Conservation (phyloP, 1,140 invertebrate genomes). For the Caenorhabditis remanei region DNA sequence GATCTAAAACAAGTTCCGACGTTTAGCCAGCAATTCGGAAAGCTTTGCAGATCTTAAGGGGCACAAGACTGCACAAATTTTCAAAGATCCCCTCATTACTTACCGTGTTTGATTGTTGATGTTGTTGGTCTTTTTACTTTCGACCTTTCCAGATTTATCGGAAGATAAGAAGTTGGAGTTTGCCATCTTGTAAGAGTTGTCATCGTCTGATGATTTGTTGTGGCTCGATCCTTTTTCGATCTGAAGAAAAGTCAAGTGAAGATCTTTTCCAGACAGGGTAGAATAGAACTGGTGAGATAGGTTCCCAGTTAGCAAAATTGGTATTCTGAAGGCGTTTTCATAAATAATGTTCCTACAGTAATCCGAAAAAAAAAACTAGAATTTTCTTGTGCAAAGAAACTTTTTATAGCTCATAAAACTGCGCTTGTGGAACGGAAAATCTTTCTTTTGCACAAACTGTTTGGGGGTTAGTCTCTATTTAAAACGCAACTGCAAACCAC, state of each 20-base stretch:
- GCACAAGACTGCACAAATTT: too few relatives aligned
- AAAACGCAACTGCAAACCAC: too few relatives aligned
- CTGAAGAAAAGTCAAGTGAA: background rate
- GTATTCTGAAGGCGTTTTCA: too few relatives aligned
- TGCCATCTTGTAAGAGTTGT: background rate
- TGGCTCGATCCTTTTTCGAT: slow-evolving; percentile 22
- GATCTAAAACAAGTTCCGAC: background rate
- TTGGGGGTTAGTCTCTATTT: too few relatives aligned
- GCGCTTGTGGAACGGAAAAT: too few relatives aligned
- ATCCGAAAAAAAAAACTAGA: too few relatives aligned
- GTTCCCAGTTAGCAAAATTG: too few relatives aligned
- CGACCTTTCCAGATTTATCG: slow-evolving; percentile 4
- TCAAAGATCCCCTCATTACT: background rate
- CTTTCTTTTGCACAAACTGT: too few relatives aligned
- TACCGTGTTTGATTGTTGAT: slow-evolving; percentile 7
- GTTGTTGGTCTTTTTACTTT: background rate
- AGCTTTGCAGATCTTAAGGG: too few relatives aligned
- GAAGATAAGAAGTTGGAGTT: background rate
- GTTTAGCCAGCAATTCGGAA: background rate
- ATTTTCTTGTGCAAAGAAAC: background rate
- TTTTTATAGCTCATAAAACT: background rate
- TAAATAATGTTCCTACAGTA: background rate
- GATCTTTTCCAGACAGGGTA: too few relatives aligned
- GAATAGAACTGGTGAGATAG: too few relatives aligned
- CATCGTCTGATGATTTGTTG: slow-evolving; percentile 15